phyloP scores from a whole-genome alignment of 1,140 invertebrate species.

The Linepithema humile region DNA sequence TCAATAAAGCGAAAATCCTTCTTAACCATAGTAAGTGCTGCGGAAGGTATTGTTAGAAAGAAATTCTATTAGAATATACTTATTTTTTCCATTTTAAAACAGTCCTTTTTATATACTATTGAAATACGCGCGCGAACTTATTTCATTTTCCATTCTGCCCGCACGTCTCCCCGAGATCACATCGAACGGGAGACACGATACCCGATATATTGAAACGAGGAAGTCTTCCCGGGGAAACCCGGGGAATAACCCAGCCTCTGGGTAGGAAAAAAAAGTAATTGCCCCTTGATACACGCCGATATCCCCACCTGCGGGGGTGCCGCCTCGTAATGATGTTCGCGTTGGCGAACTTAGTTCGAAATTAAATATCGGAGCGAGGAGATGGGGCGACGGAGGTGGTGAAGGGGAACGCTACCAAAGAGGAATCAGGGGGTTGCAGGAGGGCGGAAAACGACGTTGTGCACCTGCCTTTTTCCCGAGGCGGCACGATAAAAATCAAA shows the following conservation, averaged over 20 bases:
- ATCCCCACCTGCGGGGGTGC: conserved; percentile 73
- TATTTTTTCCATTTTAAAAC: no score
- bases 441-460: conserved; percentile 32
- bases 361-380: conserved; percentile 79
- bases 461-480: conserved; percentile 71
- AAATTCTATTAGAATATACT: not conserved
- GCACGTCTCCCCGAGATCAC: not conserved
- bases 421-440: conserved; percentile 51
- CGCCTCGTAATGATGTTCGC: conserved; percentile 72
- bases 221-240: conserved; percentile 29
- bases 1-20: no score
- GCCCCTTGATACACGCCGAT: conserved; percentile 76
- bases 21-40: no score
- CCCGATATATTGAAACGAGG: conserved; percentile 46
- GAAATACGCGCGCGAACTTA: not conserved
- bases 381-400: conserved; percentile 28
- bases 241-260: conserved; percentile 63
- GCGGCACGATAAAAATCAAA: conserved; percentile 78
- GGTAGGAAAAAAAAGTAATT: conserved; percentile 73
- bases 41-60: not conserved
- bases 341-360: conserved; percentile 78
- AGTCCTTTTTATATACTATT: not conserved
- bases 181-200: conserved; percentile 38
- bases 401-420: conserved; percentile 41
- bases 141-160: not conserved